Evolutionary conservation across 2,888 invertebrate genomes (phyloP).

Genomic region (Carabus problematicus): DNA sequence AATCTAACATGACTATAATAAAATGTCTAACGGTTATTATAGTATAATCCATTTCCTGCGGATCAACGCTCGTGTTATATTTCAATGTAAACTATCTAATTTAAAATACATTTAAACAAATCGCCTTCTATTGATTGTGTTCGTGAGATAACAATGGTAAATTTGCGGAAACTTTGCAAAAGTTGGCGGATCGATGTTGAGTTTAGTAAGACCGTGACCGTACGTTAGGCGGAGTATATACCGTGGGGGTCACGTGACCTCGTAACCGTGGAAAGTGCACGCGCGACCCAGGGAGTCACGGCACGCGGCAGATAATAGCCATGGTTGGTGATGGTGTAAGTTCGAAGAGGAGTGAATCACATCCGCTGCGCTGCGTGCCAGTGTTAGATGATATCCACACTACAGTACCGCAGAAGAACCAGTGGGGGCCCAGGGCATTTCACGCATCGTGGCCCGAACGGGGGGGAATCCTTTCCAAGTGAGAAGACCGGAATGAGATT

Average conservation of each 20-base stretch:
- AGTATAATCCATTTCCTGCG: too few species aligned
- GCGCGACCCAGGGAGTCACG: slow-evolving; percentile 15
- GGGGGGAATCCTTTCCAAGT: slow-evolving; percentile 52
- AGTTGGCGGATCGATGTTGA: slow-evolving; percentile 4
- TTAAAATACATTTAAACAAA: too few species aligned
- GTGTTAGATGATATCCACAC: slow-evolving; percentile 6
- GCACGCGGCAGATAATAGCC: slow-evolving; percentile 1
- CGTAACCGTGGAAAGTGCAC: slow-evolving; percentile 1
- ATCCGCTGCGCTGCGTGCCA: not conserved
- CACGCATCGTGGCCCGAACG: slow-evolving; percentile 51
- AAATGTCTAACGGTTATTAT: too few species aligned
- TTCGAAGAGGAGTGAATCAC: slow-evolving; percentile 9
- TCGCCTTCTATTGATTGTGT: too few species aligned
- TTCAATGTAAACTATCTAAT: too few species aligned
- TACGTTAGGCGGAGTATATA: not conserved
- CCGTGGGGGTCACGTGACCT: not conserved
- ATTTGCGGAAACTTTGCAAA: slow-evolving; percentile 14
- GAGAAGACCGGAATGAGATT: slow-evolving; percentile 50
- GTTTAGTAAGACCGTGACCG: slow-evolving; percentile 10
- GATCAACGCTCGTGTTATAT: too few species aligned
- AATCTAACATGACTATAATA: too few species aligned
- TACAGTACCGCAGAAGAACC: slow-evolving; percentile 2
- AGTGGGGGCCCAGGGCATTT: slow-evolving; percentile 50
- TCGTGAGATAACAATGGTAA: slow-evolving; percentile 2
- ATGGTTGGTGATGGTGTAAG: not conserved